These are phyloP conservation scores for Leptopterna dolabrata DNA, from an alignment of 2,888 invertebrate species.

Conservation along the genomic window DNA sequence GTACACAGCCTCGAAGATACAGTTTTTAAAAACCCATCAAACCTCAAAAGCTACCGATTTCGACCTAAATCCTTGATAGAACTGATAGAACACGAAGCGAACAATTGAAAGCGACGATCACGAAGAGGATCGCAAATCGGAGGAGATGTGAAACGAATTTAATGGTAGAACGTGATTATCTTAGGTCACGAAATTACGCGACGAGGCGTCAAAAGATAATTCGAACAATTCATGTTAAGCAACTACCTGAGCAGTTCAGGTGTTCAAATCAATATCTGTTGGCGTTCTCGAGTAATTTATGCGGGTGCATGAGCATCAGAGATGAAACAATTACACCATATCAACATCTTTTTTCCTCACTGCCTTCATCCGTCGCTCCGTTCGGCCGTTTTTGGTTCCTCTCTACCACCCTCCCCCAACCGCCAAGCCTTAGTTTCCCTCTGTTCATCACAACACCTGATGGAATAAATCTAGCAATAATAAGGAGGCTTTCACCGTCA, in stretches of 20 bases:
- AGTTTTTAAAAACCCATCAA: neutral
- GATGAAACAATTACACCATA: slow-evolving; percentile 32
- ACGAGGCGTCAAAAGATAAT: neutral
- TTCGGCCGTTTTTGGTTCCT: neutral
- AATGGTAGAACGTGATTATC: neutral
- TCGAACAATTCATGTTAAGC: neutral
- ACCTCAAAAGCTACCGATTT: neutral
- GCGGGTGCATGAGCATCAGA: slow-evolving; percentile 23
- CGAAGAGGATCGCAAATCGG: neutral
- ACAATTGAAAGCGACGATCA: neutral
- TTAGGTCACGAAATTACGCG: slow-evolving; percentile 7
- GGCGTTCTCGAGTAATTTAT: slow-evolving; percentile 24
- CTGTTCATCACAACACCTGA: neutral
- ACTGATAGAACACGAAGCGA: neutral
- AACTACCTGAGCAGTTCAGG: neutral
- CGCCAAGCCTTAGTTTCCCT: neutral
- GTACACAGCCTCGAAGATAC: neutral
- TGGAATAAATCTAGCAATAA: neutral
- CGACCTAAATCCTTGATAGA: neutral
- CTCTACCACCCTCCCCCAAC: neutral
- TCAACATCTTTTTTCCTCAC: neutral
- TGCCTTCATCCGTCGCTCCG: too few species aligned
- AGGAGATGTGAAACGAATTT: neutral
- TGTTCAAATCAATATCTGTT: slow-evolving; percentile 33
- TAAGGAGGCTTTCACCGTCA: neutral